Evolutionary conservation across 1,140 invertebrate genomes (phyloP).

Genomic region (Drosophila murphyi): DNA sequence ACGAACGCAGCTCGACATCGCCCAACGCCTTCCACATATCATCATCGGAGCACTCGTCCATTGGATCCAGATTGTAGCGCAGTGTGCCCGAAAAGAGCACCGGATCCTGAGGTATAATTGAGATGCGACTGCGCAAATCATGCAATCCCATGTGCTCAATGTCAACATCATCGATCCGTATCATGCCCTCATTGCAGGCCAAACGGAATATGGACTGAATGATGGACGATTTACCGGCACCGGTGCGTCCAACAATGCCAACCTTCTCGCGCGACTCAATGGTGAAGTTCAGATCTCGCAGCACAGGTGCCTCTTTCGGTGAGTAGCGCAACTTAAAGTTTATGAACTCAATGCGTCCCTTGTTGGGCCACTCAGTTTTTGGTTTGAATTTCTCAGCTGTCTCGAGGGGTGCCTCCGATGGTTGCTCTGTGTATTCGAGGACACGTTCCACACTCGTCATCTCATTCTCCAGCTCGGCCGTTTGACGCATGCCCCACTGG

Average conservation of each 20-base stretch:
- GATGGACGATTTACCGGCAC: constrained; percentile 96
- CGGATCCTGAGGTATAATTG: constrained; percentile 93
- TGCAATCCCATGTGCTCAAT: constrained; percentile 87
- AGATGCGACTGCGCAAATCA: constrained; percentile 88
- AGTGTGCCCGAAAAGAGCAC: constrained; percentile 91
- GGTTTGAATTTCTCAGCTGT: constrained; percentile 85
- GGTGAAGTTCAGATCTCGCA: constrained; percentile 88
- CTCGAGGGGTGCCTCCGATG: constrained; percentile 86
- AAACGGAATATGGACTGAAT: constrained; percentile 93
- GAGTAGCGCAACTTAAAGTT: constrained; percentile 86
- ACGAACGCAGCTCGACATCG: constrained; percentile 90
- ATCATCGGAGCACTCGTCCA: constrained; percentile 89
- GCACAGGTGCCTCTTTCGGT: constrained; percentile 85
- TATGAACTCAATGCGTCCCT: constrained; percentile 89
- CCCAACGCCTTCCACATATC: constrained; percentile 93
- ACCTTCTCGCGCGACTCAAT: constrained; percentile 91
- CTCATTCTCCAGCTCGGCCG: constrained; percentile 92
- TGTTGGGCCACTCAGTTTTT: constrained; percentile 89
- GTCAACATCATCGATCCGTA: constrained; percentile 87
- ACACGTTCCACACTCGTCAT: constrained; percentile 94
- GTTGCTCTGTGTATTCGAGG: constrained; percentile 88
- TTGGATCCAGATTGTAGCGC: constrained; percentile 92
- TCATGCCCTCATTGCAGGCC: constrained; percentile 87
- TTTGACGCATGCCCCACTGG: constrained; percentile 95
- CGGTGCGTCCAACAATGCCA: constrained; percentile 94